Conservation (phyloP, 2,797 vertebrate genomes). For the Bryconaethiops microstoma region DNA sequence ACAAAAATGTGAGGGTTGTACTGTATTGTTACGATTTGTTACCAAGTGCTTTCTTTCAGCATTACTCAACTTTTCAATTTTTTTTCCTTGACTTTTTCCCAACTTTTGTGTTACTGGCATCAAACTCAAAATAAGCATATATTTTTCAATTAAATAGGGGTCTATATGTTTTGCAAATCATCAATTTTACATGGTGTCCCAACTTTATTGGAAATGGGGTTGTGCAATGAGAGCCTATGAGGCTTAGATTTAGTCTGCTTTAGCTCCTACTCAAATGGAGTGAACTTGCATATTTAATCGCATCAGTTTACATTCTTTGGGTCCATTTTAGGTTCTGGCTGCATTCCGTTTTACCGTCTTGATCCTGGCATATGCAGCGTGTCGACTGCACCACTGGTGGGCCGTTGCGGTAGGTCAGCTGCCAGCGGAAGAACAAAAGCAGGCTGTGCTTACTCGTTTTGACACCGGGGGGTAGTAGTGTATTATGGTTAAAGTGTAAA, state of each 20-base stretch:
- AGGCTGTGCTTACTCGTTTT: not conserved
- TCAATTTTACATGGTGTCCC: too few species aligned
- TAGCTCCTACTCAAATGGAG: not conserved
- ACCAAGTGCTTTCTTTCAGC: too few species aligned
- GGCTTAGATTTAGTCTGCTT: not conserved
- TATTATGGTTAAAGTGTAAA: not conserved
- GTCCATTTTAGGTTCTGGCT: conserved; percentile 83
- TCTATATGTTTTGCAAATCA: too few species aligned
- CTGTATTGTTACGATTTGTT: too few species aligned
- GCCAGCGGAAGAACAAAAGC: too few species aligned
- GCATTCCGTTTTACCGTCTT: conserved; percentile 91
- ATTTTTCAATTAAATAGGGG: too few species aligned
- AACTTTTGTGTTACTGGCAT: too few species aligned
- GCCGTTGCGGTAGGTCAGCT: conserved; percentile 86
- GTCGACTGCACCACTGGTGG: conserved; percentile 94
- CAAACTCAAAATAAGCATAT: too few species aligned
- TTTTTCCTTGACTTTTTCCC: too few species aligned
- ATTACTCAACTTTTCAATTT: too few species aligned
- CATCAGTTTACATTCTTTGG: not conserved
- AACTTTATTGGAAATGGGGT: too few species aligned
- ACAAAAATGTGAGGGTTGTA: too few species aligned
- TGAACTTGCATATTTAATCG: not conserved
- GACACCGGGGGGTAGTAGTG: conserved; percentile 40
- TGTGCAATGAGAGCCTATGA: not conserved
- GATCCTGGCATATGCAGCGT: conserved; percentile 93